phyloP scores from a whole-genome alignment of 2,113 vertebrate species.

The Etheostoma spectabile region DNA sequence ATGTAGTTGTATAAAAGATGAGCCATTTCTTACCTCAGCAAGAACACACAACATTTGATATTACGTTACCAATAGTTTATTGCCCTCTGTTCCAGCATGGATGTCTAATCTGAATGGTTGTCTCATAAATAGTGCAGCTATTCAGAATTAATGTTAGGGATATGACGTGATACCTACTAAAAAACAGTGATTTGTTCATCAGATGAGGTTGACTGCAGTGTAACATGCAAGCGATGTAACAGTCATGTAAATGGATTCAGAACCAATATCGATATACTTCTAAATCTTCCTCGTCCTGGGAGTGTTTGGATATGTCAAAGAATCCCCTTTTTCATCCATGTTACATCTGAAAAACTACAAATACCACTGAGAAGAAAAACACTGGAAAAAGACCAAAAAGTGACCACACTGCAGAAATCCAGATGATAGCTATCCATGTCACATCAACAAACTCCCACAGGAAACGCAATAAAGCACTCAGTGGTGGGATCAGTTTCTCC shows the following conservation, averaged over 20 bases:
- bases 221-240: neutral
- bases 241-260: neutral
- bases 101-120: neutral
- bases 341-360: neutral
- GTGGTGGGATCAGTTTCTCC: slow-evolving; percentile 39
- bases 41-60: neutral
- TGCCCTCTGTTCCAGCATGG: neutral
- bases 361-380: neutral
- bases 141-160: slow-evolving; percentile 6
- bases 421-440: slow-evolving; percentile 29
- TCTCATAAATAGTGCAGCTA: slow-evolving; percentile 46
- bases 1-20: neutral
- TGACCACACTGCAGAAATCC: slow-evolving; percentile 7
- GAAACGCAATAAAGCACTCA: slow-evolving; percentile 63
- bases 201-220: neutral
- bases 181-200: neutral
- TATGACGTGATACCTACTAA: neutral
- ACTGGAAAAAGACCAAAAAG: neutral
- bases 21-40: neutral
- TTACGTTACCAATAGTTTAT: slow-evolving; percentile 10
- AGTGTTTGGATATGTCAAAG: neutral
- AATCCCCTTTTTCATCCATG: neutral
- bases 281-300: neutral
- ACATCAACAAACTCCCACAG: slow-evolving; percentile 59
- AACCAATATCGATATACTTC: neutral